Evolutionary conservation across 1,140 invertebrate species (phyloP).

Genomic region (Drosophila sturtevanti): DNA sequence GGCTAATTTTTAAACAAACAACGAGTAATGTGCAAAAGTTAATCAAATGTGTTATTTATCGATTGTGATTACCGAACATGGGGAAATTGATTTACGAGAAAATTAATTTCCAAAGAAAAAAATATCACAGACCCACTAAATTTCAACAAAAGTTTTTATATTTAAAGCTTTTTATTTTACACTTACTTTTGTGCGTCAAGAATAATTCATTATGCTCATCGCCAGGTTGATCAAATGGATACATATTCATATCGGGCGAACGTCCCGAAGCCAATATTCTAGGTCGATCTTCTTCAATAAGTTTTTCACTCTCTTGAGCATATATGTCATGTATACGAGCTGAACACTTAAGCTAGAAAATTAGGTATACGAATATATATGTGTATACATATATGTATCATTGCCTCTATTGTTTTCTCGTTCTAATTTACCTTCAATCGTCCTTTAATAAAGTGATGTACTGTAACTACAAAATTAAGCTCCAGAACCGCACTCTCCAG

Average conservation of each 20-base stretch:
- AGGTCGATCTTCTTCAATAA: constrained; percentile 80
- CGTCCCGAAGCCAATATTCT: constrained; percentile 78
- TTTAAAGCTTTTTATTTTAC: neutral
- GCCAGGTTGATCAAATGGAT: constrained; percentile 70
- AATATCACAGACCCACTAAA: neutral
- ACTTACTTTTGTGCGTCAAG: constrained; percentile 74
- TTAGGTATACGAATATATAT: neutral
- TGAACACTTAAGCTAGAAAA: constrained; percentile 69
- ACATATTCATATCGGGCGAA: constrained; percentile 80
- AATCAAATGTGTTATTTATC: constrained; percentile 73
- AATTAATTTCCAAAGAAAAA: neutral
- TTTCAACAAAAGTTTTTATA: neutral
- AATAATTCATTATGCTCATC: constrained; percentile 75
- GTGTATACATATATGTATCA: neutral
- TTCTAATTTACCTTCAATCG: constrained; percentile 83
- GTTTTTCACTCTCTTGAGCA: constrained; percentile 74
- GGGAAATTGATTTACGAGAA: neutral
- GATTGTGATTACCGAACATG: constrained; percentile 37
- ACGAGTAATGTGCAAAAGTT: constrained; percentile 57
- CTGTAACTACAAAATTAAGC: constrained; percentile 84
- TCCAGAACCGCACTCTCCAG: constrained; percentile 75
- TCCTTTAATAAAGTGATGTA: constrained; percentile 84
- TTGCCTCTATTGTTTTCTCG: neutral
- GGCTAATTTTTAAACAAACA: constrained; percentile 66
- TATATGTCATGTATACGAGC: constrained; percentile 80